Evolutionary conservation across 2,888 invertebrate species (phyloP), one percentile per base, ranked within the genome.

Genomic region (Phalangium opilio): DNA sequence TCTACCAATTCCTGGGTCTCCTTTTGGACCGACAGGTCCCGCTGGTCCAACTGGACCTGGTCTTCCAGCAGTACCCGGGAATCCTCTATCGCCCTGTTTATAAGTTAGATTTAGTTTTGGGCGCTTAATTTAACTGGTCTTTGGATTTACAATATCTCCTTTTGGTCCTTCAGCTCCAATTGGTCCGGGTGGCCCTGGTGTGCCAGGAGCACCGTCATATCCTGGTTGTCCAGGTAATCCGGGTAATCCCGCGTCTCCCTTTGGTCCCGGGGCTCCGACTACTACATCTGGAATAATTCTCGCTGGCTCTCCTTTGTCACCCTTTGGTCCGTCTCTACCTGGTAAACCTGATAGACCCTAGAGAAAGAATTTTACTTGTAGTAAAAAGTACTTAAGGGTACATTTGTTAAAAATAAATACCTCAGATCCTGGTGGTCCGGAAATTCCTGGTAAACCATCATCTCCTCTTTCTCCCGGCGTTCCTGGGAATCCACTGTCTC

Each of bases 21-120:
- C 56, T 50, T 53, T 55, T 1, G 21, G 39, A 7, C 52, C 50
- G 12, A 19, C 32, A 33, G 8, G 75, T 72, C 44, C 91, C 14
- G 51, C 47, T 14, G 51, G 49, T 12, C 56, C 90, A 56, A 78
- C 75, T 40, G 75, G 69, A 27, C 91, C 91, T 57, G 73, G 69
- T 12, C 66, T 68, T 55, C 85, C 55, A 17, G 51, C 44, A 11
- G 50, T 32, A 14, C 54, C 54, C 15, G 50, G 53, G 19, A 51
- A 53, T 27, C 54, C 54, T 45, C 51, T 53, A 32, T 48, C 43
- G 11, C 54, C 54, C 52, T 53, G 27, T 14, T n/a, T 34, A 2
- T 34, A 2, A 34, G 35, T 34, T 34, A 34, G 14, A 34, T 33
- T 33, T 10, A 33, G 34, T 34, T n/a, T 5, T 34, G 12, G 14